A percentile compares a stretch with the other conserved stretches of the same genome.
These are phyloP conservation scores for Thinocorus orbignyianus DNA, from an alignment of 2,113 vertebrate species.

Conservation along the genomic window DNA sequence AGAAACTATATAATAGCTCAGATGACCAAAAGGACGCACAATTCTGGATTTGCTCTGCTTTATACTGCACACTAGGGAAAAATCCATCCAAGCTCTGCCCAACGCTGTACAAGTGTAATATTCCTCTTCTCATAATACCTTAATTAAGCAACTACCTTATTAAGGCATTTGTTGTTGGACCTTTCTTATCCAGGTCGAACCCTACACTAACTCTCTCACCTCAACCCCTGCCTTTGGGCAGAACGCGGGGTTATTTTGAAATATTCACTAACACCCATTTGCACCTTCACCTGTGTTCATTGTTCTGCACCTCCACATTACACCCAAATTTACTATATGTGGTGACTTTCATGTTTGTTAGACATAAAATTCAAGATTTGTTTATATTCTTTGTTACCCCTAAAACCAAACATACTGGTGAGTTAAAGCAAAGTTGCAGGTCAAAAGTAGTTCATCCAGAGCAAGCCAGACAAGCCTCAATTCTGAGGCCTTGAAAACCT, in stretches of 20 bases:
- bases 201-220: not conserved
- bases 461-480: not conserved
- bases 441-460: not conserved
- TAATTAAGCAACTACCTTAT: not conserved
- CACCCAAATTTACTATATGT: not conserved
- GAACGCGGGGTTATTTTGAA: not conserved
- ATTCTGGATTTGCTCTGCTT: not conserved
- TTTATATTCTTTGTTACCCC: not conserved
- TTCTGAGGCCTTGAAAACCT: not conserved
- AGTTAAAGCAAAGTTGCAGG: not conserved
- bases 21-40: not conserved
- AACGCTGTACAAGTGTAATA: not conserved
- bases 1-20: not conserved
- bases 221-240: not conserved
- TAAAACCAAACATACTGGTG: not conserved
- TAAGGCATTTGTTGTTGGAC: not conserved
- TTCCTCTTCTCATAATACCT: not conserved
- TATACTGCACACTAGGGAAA: accelerated
- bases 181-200: not conserved
- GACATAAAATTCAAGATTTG: not conserved
- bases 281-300: not conserved
- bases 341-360: accelerated
- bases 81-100: not conserved
- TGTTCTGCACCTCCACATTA: not conserved
- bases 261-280: not conserved